These are phyloP conservation scores for Drosophila macrothrix DNA, from an alignment of 2,888 invertebrate genomes.

Conservation along the genomic window DNA sequence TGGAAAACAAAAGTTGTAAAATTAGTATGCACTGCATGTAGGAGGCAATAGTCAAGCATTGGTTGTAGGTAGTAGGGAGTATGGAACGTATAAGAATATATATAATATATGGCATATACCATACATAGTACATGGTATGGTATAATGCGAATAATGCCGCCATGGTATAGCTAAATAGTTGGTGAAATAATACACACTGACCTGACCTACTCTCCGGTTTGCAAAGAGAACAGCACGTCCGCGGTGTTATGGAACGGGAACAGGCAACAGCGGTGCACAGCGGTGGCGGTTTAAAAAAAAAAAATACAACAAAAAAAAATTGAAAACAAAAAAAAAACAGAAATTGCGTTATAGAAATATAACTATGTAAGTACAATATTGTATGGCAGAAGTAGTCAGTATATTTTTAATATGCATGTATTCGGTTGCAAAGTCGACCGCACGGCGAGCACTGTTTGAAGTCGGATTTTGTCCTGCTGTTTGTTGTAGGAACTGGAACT, in stretches of 20 bases:
- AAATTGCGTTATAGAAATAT: conserved; percentile 60
- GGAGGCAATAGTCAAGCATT: conserved; percentile 2
- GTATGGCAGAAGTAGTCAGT: conserved; percentile 11
- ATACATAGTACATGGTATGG: not conserved
- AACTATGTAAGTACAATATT: conserved; percentile 37
- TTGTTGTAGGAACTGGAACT: conserved; percentile 24
- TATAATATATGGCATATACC: not conserved
- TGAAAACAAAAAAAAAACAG: conserved; percentile 25
- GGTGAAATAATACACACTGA: conserved; percentile 70
- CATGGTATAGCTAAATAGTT: conserved; percentile 48
- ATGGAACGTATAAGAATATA: not conserved
- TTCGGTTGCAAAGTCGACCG: conserved; percentile 51
- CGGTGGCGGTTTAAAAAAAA: conserved; percentile 55
- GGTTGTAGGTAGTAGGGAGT: not conserved
- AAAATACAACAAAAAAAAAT: conserved; percentile 28
- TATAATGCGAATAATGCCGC: conserved; percentile 28
- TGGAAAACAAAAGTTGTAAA: conserved; percentile 23
- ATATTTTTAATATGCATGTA: conserved; percentile 14
- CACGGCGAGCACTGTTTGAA: conserved; percentile 75
- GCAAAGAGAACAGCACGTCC: conserved; percentile 33
- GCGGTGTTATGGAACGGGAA: conserved; percentile 31
- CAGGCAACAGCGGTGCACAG: conserved; percentile 53
- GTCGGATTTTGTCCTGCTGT: conserved; percentile 60
- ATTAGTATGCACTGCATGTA: conserved; percentile 16
- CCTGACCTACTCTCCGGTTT: conserved; percentile 77